Base-by-base conservation (phyloP, 2,888 invertebrate genomes). In the Drosophila sordidula region DNA sequence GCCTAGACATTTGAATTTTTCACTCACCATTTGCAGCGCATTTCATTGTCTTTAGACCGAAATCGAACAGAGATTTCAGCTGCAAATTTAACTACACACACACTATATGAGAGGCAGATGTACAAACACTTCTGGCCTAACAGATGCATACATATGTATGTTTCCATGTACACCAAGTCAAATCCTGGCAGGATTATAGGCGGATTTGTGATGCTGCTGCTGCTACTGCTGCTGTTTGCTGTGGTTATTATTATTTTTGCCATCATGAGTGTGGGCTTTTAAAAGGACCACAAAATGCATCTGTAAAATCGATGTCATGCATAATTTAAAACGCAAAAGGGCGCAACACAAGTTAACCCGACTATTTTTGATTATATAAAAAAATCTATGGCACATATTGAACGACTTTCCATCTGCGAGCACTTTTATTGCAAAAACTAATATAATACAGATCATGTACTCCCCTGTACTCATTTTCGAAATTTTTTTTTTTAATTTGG, bases 231-330 rank as follows among this genome's bases (percentile, higher is more conserved):
- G 47, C 64, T 85, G 64, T 69, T 69, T 85, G 63, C 54, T 71
- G 81, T 66, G 59, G 70, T 47, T 85, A 58, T 84, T 84, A 78
- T 78, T 84, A 66, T 83, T 76, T 82, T 56, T 68, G 45, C 49
- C 61, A 57, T 25, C 59, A 46, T 42, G 12, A 62, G 75, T 78
- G 64, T 47, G 62, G 63, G 38, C 50, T 67, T 63, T 67, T 63
- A 61, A 61, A 62, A 42, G 68, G 52, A 74, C 85, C 69, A 63
- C 75, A 75, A 67, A 84, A 78, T 81, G 79, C 85, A 87, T 81
- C 63, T 51, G 61, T 64, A 66, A 81, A 85, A 81, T 82, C 82
- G 81, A 82, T 82, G 87, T 71, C 81, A 87, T 81, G 85, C 79
- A 87, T 82, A 82, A 81, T 72, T 85, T 66, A 72, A 62, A 45